Conservation (phyloP, 2,113 vertebrate species). For the Tamias sibiricus region DNA sequence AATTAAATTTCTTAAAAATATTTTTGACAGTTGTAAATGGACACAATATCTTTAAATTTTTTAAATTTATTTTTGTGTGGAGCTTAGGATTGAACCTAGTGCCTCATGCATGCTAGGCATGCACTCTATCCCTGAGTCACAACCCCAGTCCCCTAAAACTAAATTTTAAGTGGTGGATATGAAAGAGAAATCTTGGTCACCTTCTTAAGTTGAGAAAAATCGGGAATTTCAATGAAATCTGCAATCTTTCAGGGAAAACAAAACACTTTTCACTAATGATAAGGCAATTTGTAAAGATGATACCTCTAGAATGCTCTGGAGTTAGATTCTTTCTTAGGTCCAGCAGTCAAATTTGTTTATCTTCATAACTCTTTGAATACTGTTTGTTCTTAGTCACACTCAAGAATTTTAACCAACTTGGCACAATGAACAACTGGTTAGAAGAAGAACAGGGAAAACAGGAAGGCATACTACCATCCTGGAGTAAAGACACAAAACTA, state of each 20-base stretch:
- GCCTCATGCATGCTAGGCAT: no score
- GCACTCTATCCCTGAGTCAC: no score
- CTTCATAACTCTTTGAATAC: background rate
- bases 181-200: background rate
- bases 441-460: background rate
- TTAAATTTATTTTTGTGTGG: no score
- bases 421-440: background rate
- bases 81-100: no score
- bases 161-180: background rate
- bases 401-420: background rate
- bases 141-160: background rate
- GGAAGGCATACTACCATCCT: background rate
- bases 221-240: constrained; percentile 23
- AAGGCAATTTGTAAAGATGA: background rate
- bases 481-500: background rate
- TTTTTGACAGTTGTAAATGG: no score
- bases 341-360: background rate
- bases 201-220: background rate
- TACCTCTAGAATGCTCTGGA: background rate
- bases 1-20: no score
- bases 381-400: background rate
- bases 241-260: background rate
- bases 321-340: background rate
- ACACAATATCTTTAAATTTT: no score
- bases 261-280: background rate